A percentile compares a stretch with the other conserved stretches of the same genome.
phyloP scores from a whole-genome alignment of 1,140 invertebrate genomes.

The honey bee (Apis mellifera) region DNA sequence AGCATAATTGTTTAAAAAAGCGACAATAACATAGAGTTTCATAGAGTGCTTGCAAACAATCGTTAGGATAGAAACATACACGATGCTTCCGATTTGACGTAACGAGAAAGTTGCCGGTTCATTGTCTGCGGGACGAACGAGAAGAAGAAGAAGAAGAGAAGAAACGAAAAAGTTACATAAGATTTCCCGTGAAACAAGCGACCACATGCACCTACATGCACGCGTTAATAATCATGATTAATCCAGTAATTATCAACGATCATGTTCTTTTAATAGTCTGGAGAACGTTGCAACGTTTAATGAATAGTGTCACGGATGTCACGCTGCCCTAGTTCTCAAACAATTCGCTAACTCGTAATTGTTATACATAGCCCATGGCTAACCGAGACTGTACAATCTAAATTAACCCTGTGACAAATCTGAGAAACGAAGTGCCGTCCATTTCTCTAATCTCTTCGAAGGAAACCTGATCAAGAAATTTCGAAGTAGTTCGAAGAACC shows the following conservation, averaged over 20 bases:
- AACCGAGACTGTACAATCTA: conserved; percentile 17
- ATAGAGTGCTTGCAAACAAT: neutral
- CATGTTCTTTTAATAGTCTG: conserved; percentile 67
- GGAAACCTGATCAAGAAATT: neutral
- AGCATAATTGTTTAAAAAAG: neutral
- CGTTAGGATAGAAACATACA: neutral
- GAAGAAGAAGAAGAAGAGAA: neutral
- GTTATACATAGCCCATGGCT: conserved; percentile 26
- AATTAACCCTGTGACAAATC: conserved; percentile 8
- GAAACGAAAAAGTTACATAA: conserved; percentile 56
- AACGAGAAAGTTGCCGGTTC: conserved; percentile 53
- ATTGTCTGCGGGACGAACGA: conserved; percentile 38
- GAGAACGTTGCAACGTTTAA: conserved; percentile 67
- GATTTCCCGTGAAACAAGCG: neutral
- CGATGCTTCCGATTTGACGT: conserved; percentile 3
- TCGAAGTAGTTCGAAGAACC: neutral
- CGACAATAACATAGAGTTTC: neutral
- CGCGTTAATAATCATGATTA: conserved; percentile 73
- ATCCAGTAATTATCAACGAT: conserved; percentile 68
- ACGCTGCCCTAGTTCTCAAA: conserved; percentile 76
- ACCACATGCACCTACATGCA: conserved; percentile 49
- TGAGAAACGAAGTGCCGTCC: neutral
- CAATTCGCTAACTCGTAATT: conserved; percentile 48
- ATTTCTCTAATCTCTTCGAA: neutral
- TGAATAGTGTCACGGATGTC: conserved; percentile 72